Base-by-base conservation (phyloP, 2,113 vertebrate genomes). In the Pachyramphus minor region DNA sequence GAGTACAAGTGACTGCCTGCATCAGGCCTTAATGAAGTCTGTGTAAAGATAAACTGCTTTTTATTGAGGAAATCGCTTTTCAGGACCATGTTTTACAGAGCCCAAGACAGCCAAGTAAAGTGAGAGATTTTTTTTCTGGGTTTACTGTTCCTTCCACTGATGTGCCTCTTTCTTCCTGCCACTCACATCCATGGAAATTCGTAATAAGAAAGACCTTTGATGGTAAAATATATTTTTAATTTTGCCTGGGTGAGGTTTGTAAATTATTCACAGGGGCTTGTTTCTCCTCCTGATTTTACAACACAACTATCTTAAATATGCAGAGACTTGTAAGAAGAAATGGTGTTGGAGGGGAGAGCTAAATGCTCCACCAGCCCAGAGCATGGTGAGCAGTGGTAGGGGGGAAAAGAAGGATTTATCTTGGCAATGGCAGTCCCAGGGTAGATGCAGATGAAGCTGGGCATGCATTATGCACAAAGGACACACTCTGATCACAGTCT, bases 191-290 rank as follows among this genome's bases (percentile, higher is more conserved):
- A 12, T 60, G 30, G 67, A 93, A 97, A 93, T 89, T 56, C 49
- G 50, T 92, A 90, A 71, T 84, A 97, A 85, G 72, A 33, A 69
- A 84, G 91, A 90, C 81, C 52, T 97, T 95, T 94, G 89, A 94
- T 60, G 76, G 76, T 97, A 96, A 98, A 97, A 98, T 98, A 98
- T 98, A 97, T 97, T 98, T 98, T 98, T 98, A 98, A 98, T 98
- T 98, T 98, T 96, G 97, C 87, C 85, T 81, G 94, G 95, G 64
- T 79, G 10, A 91, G 79, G 73, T 72, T 72, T 44, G 94, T 98
- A 90, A 98, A 98, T 98, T 98, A 98, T 98, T 98, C 95, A 98
- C 95, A 45, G 74, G 49, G 72, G 24, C 92, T 97, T 97, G 95
- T 96, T 97, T 93, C 73, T 69, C 87, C 75, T 93, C 67, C 94